phyloP scores from a whole-genome alignment of 2,113 vertebrate genomes.

The Aldabrachelys gigantea region DNA sequence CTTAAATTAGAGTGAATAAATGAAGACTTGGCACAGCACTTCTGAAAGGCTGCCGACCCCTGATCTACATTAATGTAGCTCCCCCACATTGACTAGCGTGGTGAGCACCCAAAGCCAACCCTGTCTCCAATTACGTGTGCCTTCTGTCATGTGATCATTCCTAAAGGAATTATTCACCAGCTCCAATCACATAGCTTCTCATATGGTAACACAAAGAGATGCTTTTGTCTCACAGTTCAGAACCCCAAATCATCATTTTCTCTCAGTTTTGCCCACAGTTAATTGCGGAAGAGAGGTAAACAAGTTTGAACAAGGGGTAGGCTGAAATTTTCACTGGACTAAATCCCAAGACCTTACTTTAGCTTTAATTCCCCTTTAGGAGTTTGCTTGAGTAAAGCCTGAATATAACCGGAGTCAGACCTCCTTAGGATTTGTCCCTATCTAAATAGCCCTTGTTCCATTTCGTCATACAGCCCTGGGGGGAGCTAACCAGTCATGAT shows the following conservation, averaged over 20 bases:
- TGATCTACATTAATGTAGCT: neutral
- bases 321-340: neutral
- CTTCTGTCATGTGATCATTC: neutral
- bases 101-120: neutral
- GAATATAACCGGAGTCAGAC: neutral
- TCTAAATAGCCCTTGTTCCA: neutral
- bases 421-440: neutral
- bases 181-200: neutral
- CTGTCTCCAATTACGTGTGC: neutral
- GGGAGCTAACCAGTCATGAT: neutral
- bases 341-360: neutral
- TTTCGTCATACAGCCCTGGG: neutral
- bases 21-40: too few relatives aligned
- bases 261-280: neutral
- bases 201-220: neutral
- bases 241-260: neutral
- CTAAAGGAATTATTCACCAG: neutral
- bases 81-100: fast-evolving
- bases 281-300: neutral
- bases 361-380: neutral
- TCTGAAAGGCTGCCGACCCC: too few relatives aligned
- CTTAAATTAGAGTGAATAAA: too few relatives aligned
- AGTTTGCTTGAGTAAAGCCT: neutral
- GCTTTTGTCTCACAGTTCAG: neutral
- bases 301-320: neutral